Conservation (phyloP, 1,140 invertebrate genomes). For the Dendroctonus ponderosae region DNA sequence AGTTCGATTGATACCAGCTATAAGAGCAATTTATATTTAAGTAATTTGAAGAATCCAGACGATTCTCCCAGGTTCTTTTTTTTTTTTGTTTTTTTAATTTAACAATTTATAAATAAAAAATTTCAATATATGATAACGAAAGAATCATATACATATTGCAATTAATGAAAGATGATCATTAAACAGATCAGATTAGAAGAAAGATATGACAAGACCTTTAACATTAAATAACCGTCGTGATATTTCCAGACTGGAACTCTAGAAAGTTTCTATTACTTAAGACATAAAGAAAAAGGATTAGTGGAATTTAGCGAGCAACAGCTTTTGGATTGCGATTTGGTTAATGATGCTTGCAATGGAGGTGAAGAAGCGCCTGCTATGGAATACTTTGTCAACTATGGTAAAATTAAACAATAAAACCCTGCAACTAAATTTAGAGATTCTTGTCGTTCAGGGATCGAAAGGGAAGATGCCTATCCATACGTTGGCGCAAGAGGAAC, state of each 20-base stretch:
- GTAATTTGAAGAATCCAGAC: no score
- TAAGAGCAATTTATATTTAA: no score
- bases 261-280: conserved; percentile 18
- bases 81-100: no score
- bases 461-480: conserved; percentile 86
- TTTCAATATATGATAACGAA: no score
- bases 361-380: conserved; percentile 92
- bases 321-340: conserved; percentile 22
- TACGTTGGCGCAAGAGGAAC: conserved; percentile 76
- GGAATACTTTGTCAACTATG: conserved; percentile 76
- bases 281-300: conserved; percentile 50
- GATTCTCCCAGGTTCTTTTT: no score
- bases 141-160: no score
- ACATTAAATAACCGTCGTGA: no score
- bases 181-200: no score
- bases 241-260: conserved; percentile 10
- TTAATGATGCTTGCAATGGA: conserved; percentile 78
- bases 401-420: conserved; percentile 3
- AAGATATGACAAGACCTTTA: no score
- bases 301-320: conserved; percentile 26
- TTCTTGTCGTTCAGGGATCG: conserved; percentile 58
- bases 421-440: not conserved
- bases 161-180: no score
- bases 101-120: no score
- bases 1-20: no score